phyloP scores from a whole-genome alignment of 2,113 vertebrate species.

The Cariama cristata region DNA sequence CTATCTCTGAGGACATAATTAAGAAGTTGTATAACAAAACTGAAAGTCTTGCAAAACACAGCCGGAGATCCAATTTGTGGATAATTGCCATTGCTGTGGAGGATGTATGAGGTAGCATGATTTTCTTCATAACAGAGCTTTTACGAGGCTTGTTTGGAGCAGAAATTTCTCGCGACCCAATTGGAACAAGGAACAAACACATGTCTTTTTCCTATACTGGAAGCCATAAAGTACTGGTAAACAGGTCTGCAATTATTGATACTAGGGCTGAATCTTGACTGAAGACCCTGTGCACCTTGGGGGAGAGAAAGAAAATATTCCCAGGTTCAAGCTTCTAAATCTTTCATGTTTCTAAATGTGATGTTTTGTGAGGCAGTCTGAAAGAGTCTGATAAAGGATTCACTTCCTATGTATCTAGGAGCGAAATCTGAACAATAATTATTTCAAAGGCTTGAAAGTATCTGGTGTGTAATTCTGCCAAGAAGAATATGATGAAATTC shows the following conservation, averaged over 20 bases:
- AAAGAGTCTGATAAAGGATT: neutral
- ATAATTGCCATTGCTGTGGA: constrained; percentile 13
- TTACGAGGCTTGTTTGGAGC: neutral
- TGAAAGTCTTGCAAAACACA: constrained; percentile 39
- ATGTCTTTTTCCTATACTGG: neutral
- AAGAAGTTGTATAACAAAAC: constrained; percentile 30
- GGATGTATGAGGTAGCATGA: neutral
- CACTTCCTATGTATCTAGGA: neutral
- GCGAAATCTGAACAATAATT: neutral
- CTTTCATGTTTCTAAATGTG: neutral
- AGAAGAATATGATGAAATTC: neutral
- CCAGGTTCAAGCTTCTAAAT: neutral
- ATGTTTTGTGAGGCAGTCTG: neutral
- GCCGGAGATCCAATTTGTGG: neutral
- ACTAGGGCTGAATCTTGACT: neutral
- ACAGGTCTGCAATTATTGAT: neutral
- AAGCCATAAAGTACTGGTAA: neutral
- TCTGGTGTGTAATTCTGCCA: neutral
- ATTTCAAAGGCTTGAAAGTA: neutral
- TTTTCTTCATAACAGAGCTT: constrained; percentile 7
- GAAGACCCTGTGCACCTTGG: neutral
- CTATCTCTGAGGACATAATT: constrained; percentile 38
- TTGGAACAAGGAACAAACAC: neutral
- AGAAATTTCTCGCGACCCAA: neutral
- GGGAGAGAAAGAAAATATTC: neutral